Percentiles rank a stretch among this genome's conserved stretches.
phyloP scores from a whole-genome alignment of 2,113 vertebrate genomes.

The Poeciliopsis occidentalis region DNA sequence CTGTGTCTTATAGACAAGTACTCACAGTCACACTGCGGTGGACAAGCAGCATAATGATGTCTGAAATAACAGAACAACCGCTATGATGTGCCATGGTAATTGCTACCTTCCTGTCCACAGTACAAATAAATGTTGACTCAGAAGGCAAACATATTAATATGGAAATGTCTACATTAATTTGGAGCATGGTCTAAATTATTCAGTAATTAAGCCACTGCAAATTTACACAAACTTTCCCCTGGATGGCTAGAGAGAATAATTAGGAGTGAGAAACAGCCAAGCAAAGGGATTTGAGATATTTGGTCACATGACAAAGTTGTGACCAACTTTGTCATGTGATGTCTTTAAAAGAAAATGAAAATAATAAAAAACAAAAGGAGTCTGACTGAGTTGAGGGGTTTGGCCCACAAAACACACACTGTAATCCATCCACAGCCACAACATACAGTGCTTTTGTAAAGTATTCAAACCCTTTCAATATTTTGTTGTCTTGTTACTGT shows the following conservation, averaged over 20 bases:
- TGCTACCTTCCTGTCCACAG: constrained; percentile 72
- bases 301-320: constrained; percentile 50
- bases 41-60: constrained; percentile 75
- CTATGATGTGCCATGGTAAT: constrained; percentile 76
- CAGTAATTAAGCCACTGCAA: constrained; percentile 81
- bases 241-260: constrained; percentile 70
- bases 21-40: constrained; percentile 65
- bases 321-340: no score
- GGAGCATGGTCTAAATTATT: constrained; percentile 81
- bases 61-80: constrained; percentile 67
- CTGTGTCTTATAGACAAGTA: constrained; percentile 56
- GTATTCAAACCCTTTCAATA: neutral
- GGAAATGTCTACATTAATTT: constrained; percentile 83
- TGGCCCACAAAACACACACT: constrained; percentile 16
- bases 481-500: neutral
- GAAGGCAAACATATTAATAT: constrained; percentile 82
- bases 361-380: constrained; percentile 1
- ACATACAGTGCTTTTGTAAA: neutral
- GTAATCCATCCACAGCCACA: constrained; percentile 7
- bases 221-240: constrained; percentile 81
- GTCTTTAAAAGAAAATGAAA: constrained; percentile 15
- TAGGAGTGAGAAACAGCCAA: constrained; percentile 50
- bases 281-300: constrained; percentile 61
- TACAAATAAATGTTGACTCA: constrained; percentile 76
- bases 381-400: constrained; percentile 10